Evolutionary conservation across 2,797 vertebrate genomes (phyloP), one percentile per base, ranked within the genome.

Genomic region (Pampus argenteus): DNA sequence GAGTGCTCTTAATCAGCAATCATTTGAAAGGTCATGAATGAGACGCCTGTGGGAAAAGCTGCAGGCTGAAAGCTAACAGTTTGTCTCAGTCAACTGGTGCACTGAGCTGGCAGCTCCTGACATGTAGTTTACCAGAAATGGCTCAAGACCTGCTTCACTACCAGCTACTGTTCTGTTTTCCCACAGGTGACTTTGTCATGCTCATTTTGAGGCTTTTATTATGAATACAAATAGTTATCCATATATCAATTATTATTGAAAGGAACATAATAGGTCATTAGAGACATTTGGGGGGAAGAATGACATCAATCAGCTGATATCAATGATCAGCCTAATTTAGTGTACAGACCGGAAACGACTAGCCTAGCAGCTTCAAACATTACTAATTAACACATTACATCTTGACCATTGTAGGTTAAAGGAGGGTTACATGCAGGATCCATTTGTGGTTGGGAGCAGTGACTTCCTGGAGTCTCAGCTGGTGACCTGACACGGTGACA

Each of bases 1-100:
- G 75, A 86, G 78, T 85, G 79, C 76, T 86, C 64, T 78, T 88
- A 88, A 92, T 92, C 86, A 88, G 84, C 82, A 79, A 89, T 89
- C 85, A 85, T 82, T 84, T 71, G 79, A 90, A 89, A 92, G 89
- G 89, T 91, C 88, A 81, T 71, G 83, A 82, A 70, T 9, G 75
- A 83, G 62, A 63, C n/a, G 68, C 79, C 77, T 78, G 72, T 66
- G 78, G 73, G 74, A 89, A 78, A 81, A 58, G 78, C 86, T 83
- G 77, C 49, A 1, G 74, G 82, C 76, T 78, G 60, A 20, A 60
- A 70, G 64, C 84, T 76, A 71, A 85, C 82, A 77, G 78, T 84
- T 82, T 85, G 76, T 81, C 83, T 85, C 78, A 48, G 81, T 87
- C 78, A 78, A 64, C 56, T 36, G 52, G 49, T 66, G 71, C 48